phyloP scores from a whole-genome alignment of 2,888 invertebrate species.

The Actias luna region DNA sequence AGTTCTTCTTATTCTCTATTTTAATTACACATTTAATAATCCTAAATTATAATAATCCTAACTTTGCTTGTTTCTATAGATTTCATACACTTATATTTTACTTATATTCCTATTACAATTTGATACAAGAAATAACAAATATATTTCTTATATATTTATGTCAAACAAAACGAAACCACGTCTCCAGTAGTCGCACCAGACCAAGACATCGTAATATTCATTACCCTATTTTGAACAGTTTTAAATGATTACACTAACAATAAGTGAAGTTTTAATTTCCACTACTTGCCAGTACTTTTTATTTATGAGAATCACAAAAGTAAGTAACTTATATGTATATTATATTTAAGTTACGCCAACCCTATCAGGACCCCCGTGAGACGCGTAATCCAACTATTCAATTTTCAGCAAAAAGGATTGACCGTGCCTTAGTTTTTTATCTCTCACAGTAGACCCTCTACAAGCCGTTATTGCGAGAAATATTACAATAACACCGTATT shows the following conservation, averaged over 20 bases:
- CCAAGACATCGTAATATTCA: too few relatives aligned
- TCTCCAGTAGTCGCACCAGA: too few relatives aligned
- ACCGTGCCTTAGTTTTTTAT: conserved; percentile 71
- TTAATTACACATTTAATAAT: too few relatives aligned
- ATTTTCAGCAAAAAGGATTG: conserved; percentile 78
- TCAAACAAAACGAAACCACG: too few relatives aligned
- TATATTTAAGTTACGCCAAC: conserved; percentile 32
- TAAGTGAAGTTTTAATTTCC: not conserved
- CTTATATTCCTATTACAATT: too few relatives aligned
- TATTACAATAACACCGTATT: conserved; percentile 12
- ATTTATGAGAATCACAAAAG: not conserved
- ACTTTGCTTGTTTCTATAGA: too few relatives aligned
- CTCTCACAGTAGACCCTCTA: conserved; percentile 58
- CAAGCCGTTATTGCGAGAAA: conserved; percentile 59
- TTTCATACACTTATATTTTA: too few relatives aligned
- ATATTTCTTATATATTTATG: too few relatives aligned
- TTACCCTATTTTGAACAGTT: not conserved
- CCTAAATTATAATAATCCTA: too few relatives aligned
- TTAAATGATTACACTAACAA: not conserved
- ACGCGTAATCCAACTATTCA: conserved; percentile 79
- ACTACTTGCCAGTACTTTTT: not conserved
- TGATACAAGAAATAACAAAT: too few relatives aligned
- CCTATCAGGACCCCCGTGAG: conserved; percentile 50
- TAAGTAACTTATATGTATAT: not conserved
- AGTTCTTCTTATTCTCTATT: too few relatives aligned